Evolutionary conservation across 2,113 vertebrate species (phyloP).

Genomic region (Ceratotherium simum): DNA sequence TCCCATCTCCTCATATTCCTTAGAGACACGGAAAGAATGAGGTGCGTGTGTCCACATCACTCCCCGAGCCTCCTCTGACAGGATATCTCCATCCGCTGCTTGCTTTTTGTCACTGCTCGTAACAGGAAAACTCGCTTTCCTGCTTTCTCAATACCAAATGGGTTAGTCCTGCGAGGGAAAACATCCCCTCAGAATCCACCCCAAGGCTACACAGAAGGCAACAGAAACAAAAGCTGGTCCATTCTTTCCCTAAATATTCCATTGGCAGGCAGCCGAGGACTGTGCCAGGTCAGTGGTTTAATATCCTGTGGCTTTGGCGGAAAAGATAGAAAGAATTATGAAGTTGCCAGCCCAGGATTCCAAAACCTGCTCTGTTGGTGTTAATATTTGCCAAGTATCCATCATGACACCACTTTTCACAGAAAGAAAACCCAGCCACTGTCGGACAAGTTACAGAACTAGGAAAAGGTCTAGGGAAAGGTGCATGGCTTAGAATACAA

Average conservation of each 20-base stretch:
- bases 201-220: conserved; percentile 51
- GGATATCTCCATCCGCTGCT: conserved; percentile 71
- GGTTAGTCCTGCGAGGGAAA: conserved; percentile 39
- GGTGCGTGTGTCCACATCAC: neutral
- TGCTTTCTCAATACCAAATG: conserved; percentile 79
- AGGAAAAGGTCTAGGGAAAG: neutral
- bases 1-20: conserved; percentile 41
- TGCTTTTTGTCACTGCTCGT: conserved; percentile 69
- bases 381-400: neutral
- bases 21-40: conserved; percentile 52
- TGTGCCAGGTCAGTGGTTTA: neutral
- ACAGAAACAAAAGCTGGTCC: conserved; percentile 69
- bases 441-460: neutral
- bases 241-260: conserved; percentile 55
- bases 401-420: neutral
- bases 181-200: conserved; percentile 72
- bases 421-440: neutral
- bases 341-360: neutral
- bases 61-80: conserved; percentile 45
- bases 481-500: neutral
- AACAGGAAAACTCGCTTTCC: conserved; percentile 83
- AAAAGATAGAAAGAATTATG: conserved; percentile 28
- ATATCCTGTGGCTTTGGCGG: conserved; percentile 41
- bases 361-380: neutral
- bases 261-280: conserved; percentile 52